Evolutionary conservation across 2,797 vertebrate genomes (phyloP), one percentile per base, ranked within the genome.

Genomic region (Gambusia yucatana): DNA sequence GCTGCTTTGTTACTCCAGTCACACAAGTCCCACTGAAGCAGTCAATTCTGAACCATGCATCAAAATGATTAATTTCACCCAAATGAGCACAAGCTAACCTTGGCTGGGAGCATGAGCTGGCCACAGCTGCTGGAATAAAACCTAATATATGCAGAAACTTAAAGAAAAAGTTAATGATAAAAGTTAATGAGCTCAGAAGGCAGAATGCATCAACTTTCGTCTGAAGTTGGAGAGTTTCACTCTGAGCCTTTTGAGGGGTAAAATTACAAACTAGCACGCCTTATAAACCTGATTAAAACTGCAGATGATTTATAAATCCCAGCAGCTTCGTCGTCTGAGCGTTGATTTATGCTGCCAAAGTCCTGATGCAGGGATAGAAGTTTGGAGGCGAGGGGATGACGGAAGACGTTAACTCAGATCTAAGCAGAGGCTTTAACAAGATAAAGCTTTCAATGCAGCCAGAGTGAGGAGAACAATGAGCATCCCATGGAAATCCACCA

Each of bases 1-100:
- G 97, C 98, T 97, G 97, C 97, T 98, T 99, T 98, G 97, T 98
- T 98, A 97, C 97, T 97, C 96, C 97, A 97, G 97, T 99, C 97
- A 98, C 96, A 97, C 90, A 88, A 92, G 94, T 96, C 96, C 96
- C 97, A 96, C 94, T 96, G 96, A 98, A 96, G 96, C 97, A 97
- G 96, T 98, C 97, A 97, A 96, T 96, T 97, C 96, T 96, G 94
- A 96, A 96, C 97, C 97, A 99, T 98, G 97, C 97, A 99, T 98
- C 97, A 98, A 97, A 97, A 98, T 99, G 98, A 99, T 99, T 98
- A 98, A 99, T 99, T 98, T 97, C 97, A 93, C 91, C 94, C 96
- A 97, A 98, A 97, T 96, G 97, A 97, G 97, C 97, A 98, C 97
- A 97, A 97, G 97, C 97, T 97, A 96, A 96, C 97, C 97, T 97